Evolutionary conservation across 1,140 invertebrate species (phyloP), one percentile per base, ranked within the genome.

Genomic region (Portunus trituberculatus): DNA sequence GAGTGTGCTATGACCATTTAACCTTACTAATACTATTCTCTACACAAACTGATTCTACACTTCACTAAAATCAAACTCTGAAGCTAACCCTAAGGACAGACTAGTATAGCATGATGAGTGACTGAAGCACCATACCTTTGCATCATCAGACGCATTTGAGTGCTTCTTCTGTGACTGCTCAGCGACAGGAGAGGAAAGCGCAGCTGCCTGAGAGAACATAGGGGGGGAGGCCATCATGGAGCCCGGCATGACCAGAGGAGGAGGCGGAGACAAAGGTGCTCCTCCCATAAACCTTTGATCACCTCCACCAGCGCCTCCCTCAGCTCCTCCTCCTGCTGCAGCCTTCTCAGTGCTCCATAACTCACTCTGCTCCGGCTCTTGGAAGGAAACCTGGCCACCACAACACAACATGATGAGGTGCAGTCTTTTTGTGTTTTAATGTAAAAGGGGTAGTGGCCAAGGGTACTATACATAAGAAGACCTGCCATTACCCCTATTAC

Each of bases 331-430:
- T 52, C 95, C 95, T 31, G 88, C 91, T 90, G 92, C 31, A 10
- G 92, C 95, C 93, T 96, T 96, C 84, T 96, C 96, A 16, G 96
- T 96, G 86, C 96, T 96, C 96, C 96, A 96, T 14, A 96, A 95
- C 83, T 96, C 96, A 86, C 94, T 93, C 45, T 96, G 96, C 32
- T 96, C 96, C 16, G 96, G 96, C 92, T 96, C 96, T 96, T 96
- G 96, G 96, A 96, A 96, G 59, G 95, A 96, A 84, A 96, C 96
- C 96, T 96, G 94, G 4, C 1, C 67, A 76, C 67, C 67, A 76
- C 67, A n/a, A 76, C 67, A 76, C 6, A 76, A n/a, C 20, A 10
- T 12, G 20, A 76, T n/a, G 20, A 76, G 20, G 52, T 39, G 39
- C 39, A 39, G 39, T 39, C 6, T 39, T 39, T 39, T 39, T 39